These are phyloP conservation scores for Acronicta alni DNA, from an alignment of 2,888 invertebrate genomes.

Conservation along the genomic window DNA sequence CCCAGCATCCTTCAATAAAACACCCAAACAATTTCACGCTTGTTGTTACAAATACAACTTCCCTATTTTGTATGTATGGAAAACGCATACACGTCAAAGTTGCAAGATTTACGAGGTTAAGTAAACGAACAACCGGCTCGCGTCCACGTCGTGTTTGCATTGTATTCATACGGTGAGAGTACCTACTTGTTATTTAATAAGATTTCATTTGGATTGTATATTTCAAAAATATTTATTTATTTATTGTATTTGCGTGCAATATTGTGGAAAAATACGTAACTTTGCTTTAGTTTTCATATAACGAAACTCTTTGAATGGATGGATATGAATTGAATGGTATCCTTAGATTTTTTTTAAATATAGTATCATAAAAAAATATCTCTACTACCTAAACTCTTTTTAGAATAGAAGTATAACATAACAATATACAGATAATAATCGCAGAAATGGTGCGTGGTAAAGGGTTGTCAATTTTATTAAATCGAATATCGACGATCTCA, in stretches of 20 bases:
- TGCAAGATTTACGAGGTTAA: slow-evolving; percentile 43
- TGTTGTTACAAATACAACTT: slow-evolving; percentile 14
- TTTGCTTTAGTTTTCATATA: too few relatives aligned
- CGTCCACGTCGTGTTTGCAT: slow-evolving; percentile 17
- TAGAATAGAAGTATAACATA: too few relatives aligned
- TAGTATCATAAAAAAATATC: too few relatives aligned
- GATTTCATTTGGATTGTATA: slow-evolving; percentile 10
- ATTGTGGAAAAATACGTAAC: too few relatives aligned
- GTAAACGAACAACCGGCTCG: slow-evolving; percentile 19
- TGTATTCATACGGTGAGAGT: slow-evolving; percentile 13
- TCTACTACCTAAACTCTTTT: too few relatives aligned
- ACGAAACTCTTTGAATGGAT: too few relatives aligned
- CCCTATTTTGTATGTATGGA: slow-evolving; percentile 19
- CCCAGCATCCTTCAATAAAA: background rate
- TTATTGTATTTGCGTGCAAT: background rate
- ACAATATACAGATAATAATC: too few relatives aligned
- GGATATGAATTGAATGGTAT: too few relatives aligned
- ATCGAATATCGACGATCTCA: too few relatives aligned
- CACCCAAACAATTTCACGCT: slow-evolving; percentile 6
- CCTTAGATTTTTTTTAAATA: too few relatives aligned
- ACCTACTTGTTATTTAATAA: slow-evolving; percentile 2
- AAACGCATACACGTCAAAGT: slow-evolving; percentile 23
- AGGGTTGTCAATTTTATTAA: too few relatives aligned
- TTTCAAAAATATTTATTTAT: background rate
- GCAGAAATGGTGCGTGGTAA: too few relatives aligned